A percentile compares a stretch with the other conserved stretches of the same genome.
Conservation (phyloP, 2,888 invertebrate species). For the Acrocera orbiculus region DNA sequence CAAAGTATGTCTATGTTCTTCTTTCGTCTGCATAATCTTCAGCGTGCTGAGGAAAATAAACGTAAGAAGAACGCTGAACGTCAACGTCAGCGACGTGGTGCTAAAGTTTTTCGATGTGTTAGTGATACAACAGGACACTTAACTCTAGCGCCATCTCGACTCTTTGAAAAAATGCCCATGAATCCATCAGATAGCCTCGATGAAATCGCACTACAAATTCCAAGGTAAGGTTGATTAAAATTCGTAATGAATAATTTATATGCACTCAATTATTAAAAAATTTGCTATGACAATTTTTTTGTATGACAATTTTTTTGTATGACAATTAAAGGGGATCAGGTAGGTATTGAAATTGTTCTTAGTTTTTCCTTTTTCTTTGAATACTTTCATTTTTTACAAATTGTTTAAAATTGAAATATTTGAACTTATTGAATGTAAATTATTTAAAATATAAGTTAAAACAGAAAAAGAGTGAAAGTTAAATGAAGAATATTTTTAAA, state of each 20-base stretch:
- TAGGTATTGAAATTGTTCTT: slow-evolving; percentile 11
- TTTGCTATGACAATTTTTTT: too few relatives aligned
- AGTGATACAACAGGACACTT: slow-evolving; percentile 35
- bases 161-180: slow-evolving; percentile 69
- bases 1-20: slow-evolving; percentile 90
- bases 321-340: too few relatives aligned
- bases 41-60: slow-evolving; percentile 64
- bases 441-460: too few relatives aligned
- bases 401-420: too few relatives aligned
- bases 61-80: slow-evolving; percentile 40
- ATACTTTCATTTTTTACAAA: too few relatives aligned
- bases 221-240: slow-evolving; percentile 68
- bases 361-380: too few relatives aligned
- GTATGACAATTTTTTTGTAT: too few relatives aligned
- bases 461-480: too few relatives aligned
- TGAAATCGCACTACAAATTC: slow-evolving; percentile 81
- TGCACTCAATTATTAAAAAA: too few relatives aligned
- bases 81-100: slow-evolving; percentile 33
- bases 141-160: slow-evolving; percentile 57
- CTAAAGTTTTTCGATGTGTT: slow-evolving; percentile 36
- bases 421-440: too few relatives aligned
- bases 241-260: too few relatives aligned
- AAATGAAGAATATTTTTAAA: too few relatives aligned
- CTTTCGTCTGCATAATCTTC: slow-evolving; percentile 84
- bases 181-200: slow-evolving; percentile 78